These are phyloP conservation scores for Dendronephthya gigantea DNA, from an alignment of 64 coral and sea anemone genomes.

Conservation along the genomic window DNA sequence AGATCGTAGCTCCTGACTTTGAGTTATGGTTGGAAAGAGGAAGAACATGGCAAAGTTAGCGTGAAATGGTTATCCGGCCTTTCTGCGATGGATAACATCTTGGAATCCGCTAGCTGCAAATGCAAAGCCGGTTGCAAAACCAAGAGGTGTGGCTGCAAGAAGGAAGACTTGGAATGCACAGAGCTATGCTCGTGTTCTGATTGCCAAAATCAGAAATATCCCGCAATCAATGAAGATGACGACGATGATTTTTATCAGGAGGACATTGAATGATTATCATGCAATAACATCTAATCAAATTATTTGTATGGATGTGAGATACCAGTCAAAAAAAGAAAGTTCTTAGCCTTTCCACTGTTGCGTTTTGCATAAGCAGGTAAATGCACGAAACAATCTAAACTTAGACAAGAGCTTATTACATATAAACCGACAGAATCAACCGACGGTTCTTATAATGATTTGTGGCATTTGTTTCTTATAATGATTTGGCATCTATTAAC, in stretches of 20 bases:
- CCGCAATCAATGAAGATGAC: not conserved
- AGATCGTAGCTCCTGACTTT: not conserved
- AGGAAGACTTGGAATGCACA: constrained; percentile 11
- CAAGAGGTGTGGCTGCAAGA: not conserved
- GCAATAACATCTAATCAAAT: not conserved
- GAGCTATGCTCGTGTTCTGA: not conserved
- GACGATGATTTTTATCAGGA: not conserved
- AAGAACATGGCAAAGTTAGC: not conserved
- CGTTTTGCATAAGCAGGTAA: no score
- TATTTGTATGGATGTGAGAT: not conserved
- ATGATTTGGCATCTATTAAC: no score
- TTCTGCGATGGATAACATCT: not conserved
- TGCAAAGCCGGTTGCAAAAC: not conserved
- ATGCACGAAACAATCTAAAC: no score
- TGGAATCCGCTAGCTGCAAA: not conserved
- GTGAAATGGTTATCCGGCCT: not conserved
- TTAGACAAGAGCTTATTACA: no score
- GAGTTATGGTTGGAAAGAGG: not conserved
- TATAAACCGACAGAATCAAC: no score
- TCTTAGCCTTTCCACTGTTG: no score
- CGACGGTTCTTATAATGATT: no score
- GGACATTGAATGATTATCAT: not conserved
- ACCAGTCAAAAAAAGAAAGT: no score
- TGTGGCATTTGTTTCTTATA: no score
- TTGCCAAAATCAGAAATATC: constrained; percentile 3